phyloP scores from a whole-genome alignment of 2,888 invertebrate species.

The Megalurothrips usitatus region DNA sequence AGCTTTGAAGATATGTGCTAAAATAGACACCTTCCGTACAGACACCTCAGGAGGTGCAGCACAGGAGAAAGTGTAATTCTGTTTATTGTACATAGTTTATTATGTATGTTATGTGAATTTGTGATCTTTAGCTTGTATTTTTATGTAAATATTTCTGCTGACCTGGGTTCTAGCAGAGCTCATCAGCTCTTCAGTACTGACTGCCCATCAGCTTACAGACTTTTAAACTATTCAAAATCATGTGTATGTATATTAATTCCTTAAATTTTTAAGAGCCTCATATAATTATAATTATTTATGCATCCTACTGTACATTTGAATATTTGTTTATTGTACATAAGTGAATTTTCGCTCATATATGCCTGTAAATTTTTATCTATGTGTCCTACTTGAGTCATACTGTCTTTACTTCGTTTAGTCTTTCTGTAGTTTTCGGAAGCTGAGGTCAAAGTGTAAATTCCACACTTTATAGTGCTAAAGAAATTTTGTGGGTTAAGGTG shows the following conservation, averaged over 20 bases:
- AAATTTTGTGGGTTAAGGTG: too few species aligned
- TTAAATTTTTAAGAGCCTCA: not conserved
- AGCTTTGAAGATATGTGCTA: constrained; percentile 90
- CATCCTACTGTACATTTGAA: not conserved
- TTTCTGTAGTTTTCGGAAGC: not conserved
- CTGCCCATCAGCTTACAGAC: constrained; percentile 4
- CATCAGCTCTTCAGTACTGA: constrained; percentile 3
- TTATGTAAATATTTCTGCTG: not conserved
- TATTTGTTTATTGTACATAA: not conserved
- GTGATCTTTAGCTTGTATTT: not conserved
- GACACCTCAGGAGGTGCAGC: constrained; percentile 44
- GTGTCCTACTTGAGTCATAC: constrained; percentile 1
- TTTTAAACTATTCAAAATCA: not conserved
- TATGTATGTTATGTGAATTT: not conserved
- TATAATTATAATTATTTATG: not conserved
- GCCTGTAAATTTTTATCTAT: not conserved
- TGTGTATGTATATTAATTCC: not conserved
- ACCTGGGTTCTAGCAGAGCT: not conserved
- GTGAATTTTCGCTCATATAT: not conserved
- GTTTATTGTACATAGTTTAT: not conserved
- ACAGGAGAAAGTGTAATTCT: not conserved
- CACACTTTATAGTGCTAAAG: too few species aligned
- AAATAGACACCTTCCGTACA: constrained; percentile 76
- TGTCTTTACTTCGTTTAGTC: not conserved
- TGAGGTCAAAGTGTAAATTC: not conserved